These are phyloP conservation scores for Chlamydotis undulata DNA, from an alignment of 2,113 vertebrate species.

Conservation along the genomic window DNA sequence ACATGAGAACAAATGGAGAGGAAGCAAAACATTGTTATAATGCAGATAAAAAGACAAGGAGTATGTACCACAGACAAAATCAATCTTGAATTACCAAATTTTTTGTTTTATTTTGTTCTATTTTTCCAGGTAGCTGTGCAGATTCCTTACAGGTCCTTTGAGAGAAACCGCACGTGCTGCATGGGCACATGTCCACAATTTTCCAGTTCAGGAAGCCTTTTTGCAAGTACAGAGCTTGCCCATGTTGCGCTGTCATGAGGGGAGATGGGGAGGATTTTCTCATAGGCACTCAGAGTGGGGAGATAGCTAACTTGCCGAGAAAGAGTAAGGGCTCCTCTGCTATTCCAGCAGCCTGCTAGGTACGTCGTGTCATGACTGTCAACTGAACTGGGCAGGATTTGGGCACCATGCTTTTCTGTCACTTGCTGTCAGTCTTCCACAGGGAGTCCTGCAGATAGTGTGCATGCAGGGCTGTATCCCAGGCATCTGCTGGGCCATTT, in stretches of 20 bases:
- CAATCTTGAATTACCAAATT: not conserved
- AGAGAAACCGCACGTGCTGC: slow-evolving; percentile 76
- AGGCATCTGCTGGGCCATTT: not conserved
- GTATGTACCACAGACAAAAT: not conserved
- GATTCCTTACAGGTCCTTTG: slow-evolving; percentile 79
- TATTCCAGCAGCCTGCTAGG: not conserved
- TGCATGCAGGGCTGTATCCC: not conserved
- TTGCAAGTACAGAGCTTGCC: slow-evolving; percentile 79
- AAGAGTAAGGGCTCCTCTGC: not conserved
- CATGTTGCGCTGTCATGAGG: slow-evolving; percentile 69
- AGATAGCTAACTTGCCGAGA: not conserved
- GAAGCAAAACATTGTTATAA: not conserved
- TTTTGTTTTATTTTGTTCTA: not conserved
- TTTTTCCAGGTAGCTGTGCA: not conserved
- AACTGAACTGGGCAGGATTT: not conserved
- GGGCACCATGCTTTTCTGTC: not conserved
- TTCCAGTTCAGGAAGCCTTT: slow-evolving; percentile 81
- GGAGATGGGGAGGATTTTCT: not conserved
- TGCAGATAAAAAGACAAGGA: not conserved
- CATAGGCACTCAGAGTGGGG: not conserved
- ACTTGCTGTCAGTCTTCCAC: not conserved
- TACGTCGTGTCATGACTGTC: not conserved
- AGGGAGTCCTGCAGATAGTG: not conserved
- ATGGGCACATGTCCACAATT: slow-evolving; percentile 79
- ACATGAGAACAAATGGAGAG: not conserved